Percentiles rank a stretch among this genome's conserved stretches.
These are phyloP conservation scores for Mechanitis mazaeus DNA, from an alignment of 2,888 invertebrate genomes.

Conservation along the genomic window DNA sequence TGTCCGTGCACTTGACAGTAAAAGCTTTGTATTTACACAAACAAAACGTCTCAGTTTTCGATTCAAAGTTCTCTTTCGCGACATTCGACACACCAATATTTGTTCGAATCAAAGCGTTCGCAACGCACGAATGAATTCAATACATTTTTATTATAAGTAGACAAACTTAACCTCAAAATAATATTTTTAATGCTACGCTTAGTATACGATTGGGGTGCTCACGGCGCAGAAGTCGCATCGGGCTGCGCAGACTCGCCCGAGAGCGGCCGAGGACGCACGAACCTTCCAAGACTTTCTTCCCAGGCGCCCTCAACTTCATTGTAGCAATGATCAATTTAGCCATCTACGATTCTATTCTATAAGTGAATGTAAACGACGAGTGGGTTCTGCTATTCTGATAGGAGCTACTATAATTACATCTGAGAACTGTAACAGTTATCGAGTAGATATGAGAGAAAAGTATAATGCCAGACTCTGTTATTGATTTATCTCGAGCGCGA, in stretches of 20 bases:
- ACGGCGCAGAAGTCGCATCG: conserved; percentile 39
- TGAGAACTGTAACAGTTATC: background rate
- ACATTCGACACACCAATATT: conserved; percentile 65
- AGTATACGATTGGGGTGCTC: conserved; percentile 59
- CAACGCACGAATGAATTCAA: conserved; percentile 43
- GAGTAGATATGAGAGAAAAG: background rate
- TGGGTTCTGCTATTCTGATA: background rate
- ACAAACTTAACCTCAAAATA: conserved; percentile 72
- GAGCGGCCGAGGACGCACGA: conserved; percentile 45
- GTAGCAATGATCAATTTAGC: conserved; percentile 14
- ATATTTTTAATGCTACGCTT: conserved; percentile 68
- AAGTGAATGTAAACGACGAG: conserved; percentile 4
- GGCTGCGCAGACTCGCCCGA: conserved; percentile 43
- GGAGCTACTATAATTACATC: background rate
- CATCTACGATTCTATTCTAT: conserved; percentile 5
- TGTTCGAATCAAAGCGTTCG: conserved; percentile 42
- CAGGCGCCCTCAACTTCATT: conserved; percentile 9
- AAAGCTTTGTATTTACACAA: conserved; percentile 76
- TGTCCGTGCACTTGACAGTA: conserved; percentile 75
- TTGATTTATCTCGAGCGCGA: conserved; percentile 16
- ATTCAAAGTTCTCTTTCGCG: conserved; percentile 67
- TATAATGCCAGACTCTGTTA: conserved; percentile 8
- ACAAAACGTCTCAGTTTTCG: conserved; percentile 72
- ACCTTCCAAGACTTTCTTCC: conserved; percentile 32
- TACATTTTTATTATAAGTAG: conserved; percentile 52